Evolutionary conservation across 2,797 vertebrate genomes (phyloP), one percentile per base, ranked within the genome.

Genomic region (Chiroxiphia lanceolata): DNA sequence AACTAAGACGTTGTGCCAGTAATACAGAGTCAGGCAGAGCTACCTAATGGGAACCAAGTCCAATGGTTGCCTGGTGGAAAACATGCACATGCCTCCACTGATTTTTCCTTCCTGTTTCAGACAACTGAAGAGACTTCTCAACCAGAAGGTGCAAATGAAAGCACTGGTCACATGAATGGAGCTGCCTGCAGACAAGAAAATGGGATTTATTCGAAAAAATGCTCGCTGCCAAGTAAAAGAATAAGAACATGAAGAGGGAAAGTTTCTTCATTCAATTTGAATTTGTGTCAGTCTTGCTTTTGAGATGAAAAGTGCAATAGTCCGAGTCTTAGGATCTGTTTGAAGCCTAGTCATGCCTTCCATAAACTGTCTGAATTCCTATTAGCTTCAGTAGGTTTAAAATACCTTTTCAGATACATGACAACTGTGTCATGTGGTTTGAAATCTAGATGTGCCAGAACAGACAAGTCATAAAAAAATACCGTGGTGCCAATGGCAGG

Each of bases 181-280:
- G 95, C 75, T 75, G 86, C 85, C 83, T 97, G 96, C 89, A 96
- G 82, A 82, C 98, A 96, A 80, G 97, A 96, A 82, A 97, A 96
- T 40, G 95, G 93, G 19, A 84, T 97, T 75, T 96, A 91, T 75
- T 23, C 90, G 2, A 96, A 93, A 56, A 96, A 96, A 26, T 78
- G 38, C 27, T 44, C 92, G 11, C 92, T 97, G 78, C 93, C 94
- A 84, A 97, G 57, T 90, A 99, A 99, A 98, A 97, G 97, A 93
- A 94, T 98, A 94, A 98, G 97, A 97, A 99, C 98, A 61, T 98
- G 96, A 98, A 70, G 44, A 31, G 10, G 9, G 38, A 25, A 13
- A 16, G 13, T 67, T 87, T 76, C 57, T 48, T 74, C 81, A 19
- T 86, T 70, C 57, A 26, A 38, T 77, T 19, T 88, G 53, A 64